Evolutionary conservation across 2,888 invertebrate species (phyloP), one percentile per base, ranked within the genome.

Genomic region (Anorthoa munda): DNA sequence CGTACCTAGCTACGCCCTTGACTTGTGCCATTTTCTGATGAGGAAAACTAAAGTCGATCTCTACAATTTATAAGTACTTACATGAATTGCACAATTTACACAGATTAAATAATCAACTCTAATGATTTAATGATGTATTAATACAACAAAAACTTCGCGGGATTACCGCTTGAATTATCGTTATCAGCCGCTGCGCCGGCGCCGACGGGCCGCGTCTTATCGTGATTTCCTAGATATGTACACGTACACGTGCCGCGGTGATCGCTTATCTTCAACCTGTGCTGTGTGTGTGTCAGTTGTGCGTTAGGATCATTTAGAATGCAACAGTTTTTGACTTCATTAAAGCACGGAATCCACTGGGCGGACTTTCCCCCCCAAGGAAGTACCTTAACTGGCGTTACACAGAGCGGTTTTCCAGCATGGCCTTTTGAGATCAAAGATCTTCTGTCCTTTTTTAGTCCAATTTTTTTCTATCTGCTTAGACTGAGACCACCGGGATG

Each of bases 181-280:
- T 84, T 90, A 89, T 90, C 90, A 74, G 70, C 55, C 66, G 77
- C 56, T 70, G 77, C 82, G 83, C 76, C 80, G 91, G 91, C 92
- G 92, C 91, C 92, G 86, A 71, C 55, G 51, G 75, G 86, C 86
- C 82, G 80, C 81, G 51, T 72, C 75, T 87, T 93, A 93, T 92
- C 93, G 78, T 81, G 89, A 90, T 92, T 91, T 89, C 89, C 88
- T 88, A 91, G 91, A 91, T 92, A 90, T 85, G 75, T 77, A 84
- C 82, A 85, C 77, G 75, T 77, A 84, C 82, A 85, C 77, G 75
- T 77, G 75, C 82, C 15, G 55, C 71, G 46, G 71, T 79, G 85
- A 85, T 87, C 84, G 72, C 83, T 84, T 89, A 88, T 88, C 87
- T 31, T 1, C 39, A 39, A 39, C 39, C 51, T 31, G 17, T 75